A percentile compares a stretch with the other conserved stretches of the same genome.
Conservation (phyloP, 2,113 vertebrate genomes). For the Spermophilus dauricus region DNA sequence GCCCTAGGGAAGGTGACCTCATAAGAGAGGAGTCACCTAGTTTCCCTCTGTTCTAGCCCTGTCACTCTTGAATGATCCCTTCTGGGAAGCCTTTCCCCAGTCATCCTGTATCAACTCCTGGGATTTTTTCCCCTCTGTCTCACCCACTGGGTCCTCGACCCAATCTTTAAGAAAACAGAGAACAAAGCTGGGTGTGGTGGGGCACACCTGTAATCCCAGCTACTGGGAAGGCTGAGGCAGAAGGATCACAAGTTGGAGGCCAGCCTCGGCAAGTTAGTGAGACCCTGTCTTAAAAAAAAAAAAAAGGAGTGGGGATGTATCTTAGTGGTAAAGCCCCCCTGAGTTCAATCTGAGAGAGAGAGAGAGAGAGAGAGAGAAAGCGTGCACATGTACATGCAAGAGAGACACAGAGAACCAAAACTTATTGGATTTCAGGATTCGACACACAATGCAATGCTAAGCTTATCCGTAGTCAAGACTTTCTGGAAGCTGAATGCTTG, state of each 20-base stretch:
- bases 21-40: not conserved
- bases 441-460: not conserved
- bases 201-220: no score
- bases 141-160: not conserved
- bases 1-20: not conserved
- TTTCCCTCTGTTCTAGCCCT: not conserved
- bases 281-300: no score
- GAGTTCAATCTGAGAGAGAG: no score
- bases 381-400: no score
- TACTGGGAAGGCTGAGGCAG: no score
- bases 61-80: not conserved
- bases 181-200: no score
- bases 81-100: not conserved
- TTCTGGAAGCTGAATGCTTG: conserved; percentile 13
- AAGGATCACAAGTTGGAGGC: no score
- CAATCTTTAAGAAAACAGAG: not conserved
- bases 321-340: no score
- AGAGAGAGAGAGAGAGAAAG: no score
- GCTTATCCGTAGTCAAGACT: not conserved
- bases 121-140: not conserved
- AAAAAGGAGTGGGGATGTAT: no score
- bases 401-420: not conserved
- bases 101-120: not conserved
- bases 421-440: conserved; percentile 48
- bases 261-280: no score